Conservation (phyloP, 2,797 vertebrate species). For the Spizella passerina region DNA sequence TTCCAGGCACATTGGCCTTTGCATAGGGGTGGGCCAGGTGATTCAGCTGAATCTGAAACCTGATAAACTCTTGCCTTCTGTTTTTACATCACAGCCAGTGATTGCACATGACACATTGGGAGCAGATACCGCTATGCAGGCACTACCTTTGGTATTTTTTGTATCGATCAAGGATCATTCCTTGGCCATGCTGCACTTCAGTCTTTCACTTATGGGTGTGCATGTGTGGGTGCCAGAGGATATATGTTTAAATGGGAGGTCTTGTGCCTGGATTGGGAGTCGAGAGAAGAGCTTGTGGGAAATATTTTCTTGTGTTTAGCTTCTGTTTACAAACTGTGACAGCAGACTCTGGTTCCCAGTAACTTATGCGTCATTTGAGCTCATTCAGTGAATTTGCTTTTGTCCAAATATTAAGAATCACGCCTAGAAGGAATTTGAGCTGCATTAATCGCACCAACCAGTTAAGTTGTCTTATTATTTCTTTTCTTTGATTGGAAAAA, state of each 20-base stretch:
- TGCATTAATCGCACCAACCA: background rate
- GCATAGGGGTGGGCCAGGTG: conserved; percentile 60
- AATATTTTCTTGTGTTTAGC: background rate
- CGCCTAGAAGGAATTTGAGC: background rate
- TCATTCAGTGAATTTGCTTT: background rate
- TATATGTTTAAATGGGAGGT: background rate
- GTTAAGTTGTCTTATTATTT: background rate
- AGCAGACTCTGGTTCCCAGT: background rate
- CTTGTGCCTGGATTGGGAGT: background rate
- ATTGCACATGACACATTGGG: conserved; percentile 41
- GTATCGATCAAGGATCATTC: background rate
- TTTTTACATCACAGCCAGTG: conserved; percentile 51
- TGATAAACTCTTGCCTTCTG: conserved; percentile 70
- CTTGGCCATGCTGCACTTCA: background rate
- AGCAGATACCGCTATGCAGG: background rate
- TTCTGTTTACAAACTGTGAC: background rate
- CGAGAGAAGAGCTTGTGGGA: background rate
- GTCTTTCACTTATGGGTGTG: background rate
- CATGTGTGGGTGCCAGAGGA: background rate
- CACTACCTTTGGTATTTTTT: conserved; percentile 50
- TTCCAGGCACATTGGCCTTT: conserved; percentile 59
- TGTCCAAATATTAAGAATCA: background rate
- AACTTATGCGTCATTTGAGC: background rate
- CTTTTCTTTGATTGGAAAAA: background rate
- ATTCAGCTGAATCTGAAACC: conserved; percentile 74